A percentile compares a stretch with the other conserved stretches of the same genome.
Evolutionary conservation across 2,888 invertebrate species (phyloP).

Genomic region (Nemurella pictetii): DNA sequence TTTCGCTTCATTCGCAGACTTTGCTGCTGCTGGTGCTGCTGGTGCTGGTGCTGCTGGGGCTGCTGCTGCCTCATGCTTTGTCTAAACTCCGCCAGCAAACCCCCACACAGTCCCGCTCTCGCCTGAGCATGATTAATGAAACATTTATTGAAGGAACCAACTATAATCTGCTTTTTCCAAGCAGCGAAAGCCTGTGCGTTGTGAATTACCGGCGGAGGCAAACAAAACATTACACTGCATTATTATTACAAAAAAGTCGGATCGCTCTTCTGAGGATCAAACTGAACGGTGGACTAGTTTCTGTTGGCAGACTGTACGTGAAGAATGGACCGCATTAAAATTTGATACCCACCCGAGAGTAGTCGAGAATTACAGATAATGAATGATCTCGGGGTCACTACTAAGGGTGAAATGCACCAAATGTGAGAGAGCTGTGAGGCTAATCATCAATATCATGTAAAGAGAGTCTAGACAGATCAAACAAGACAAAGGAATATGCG

Average conservation of each 20-base stretch:
- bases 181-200: neutral
- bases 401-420: neutral
- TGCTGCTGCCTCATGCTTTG: neutral
- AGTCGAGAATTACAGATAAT: neutral
- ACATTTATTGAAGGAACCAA: slow-evolving; percentile 18
- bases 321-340: neutral
- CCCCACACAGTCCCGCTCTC: neutral
- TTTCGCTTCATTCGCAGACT: slow-evolving; percentile 7
- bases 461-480: neutral
- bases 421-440: neutral
- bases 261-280: neutral
- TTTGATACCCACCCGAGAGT: neutral
- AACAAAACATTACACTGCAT: neutral
- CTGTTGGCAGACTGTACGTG: neutral
- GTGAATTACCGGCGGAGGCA: neutral
- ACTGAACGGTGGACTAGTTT: neutral
- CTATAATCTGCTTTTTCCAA: neutral
- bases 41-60: too few species aligned
- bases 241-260: neutral
- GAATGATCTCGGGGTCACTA: neutral
- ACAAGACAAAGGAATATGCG: neutral
- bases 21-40: too few species aligned
- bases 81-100: neutral
- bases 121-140: slow-evolving; percentile 10
- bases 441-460: neutral